A percentile compares a stretch with the other conserved stretches of the same genome.
These are phyloP conservation scores for Corella eumyota DNA, from an alignment of 23 tunicate species.

Conservation along the genomic window DNA sequence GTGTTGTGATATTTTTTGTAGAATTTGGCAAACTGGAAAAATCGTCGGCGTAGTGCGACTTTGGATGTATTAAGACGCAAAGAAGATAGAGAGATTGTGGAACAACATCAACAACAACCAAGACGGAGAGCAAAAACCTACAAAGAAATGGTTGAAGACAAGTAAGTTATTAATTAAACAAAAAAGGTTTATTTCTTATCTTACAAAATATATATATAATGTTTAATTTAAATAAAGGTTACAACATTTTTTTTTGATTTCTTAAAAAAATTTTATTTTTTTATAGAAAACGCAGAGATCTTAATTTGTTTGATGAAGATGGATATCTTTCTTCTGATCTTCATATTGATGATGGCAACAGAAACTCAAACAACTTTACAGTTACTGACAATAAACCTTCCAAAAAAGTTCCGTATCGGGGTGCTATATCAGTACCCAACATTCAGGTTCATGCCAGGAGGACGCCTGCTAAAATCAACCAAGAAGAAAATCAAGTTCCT, in stretches of 20 bases:
- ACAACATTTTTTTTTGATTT: no score
- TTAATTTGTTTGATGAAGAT: slow-evolving; percentile 1
- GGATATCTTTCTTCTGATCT: neutral
- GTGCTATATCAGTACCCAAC: slow-evolving; percentile 19
- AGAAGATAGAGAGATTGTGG: slow-evolving; percentile 57
- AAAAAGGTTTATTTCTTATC: no score
- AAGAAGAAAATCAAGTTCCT: slow-evolving; percentile 1
- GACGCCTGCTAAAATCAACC: neutral
- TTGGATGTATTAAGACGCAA: slow-evolving; percentile 51
- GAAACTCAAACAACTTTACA: no score
- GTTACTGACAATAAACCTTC: neutral
- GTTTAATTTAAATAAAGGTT: no score
- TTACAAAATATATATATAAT: no score
- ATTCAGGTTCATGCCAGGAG: neutral
- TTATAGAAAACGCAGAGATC: slow-evolving; percentile 23
- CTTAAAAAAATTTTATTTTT: neutral
- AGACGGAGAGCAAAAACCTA: slow-evolving; percentile 55
- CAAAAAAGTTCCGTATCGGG: slow-evolving; percentile 18
- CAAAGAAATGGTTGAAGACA: slow-evolving; percentile 78
- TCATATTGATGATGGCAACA: no score
- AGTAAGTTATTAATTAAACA: slow-evolving; percentile 38
- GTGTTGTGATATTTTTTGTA: no score
- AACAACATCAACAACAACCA: slow-evolving; percentile 17
- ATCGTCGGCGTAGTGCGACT: slow-evolving; percentile 70
- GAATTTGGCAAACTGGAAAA: slow-evolving; percentile 82